These are phyloP conservation scores for Schizotus pectinicornis DNA, from an alignment of 2,888 invertebrate species.

Conservation along the genomic window DNA sequence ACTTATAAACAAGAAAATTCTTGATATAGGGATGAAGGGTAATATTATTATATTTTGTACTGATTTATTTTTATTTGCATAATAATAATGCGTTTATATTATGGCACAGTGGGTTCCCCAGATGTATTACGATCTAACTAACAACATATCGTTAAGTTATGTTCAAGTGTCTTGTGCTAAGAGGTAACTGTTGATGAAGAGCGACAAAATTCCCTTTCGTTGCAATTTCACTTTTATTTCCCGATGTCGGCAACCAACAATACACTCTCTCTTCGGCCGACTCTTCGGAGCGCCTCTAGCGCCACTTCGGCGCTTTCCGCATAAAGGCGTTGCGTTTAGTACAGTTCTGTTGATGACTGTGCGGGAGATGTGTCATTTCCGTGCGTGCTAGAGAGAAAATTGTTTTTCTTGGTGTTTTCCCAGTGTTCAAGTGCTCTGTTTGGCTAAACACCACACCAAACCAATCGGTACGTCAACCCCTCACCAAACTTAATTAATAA, in stretches of 20 bases:
- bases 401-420: slow-evolving; percentile 9
- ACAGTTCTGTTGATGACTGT: slow-evolving; percentile 16
- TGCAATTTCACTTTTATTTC: too few relatives aligned
- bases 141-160: too few relatives aligned
- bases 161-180: too few relatives aligned
- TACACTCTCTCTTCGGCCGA: neutral
- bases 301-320: neutral
- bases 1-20: too few relatives aligned
- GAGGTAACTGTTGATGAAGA: too few relatives aligned
- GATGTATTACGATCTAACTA: too few relatives aligned
- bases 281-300: neutral
- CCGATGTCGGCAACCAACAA: slow-evolving; percentile 1
- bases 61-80: too few relatives aligned
- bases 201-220: too few relatives aligned
- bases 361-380: slow-evolving; percentile 24
- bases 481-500: neutral
- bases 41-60: too few relatives aligned
- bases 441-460: neutral
- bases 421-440: slow-evolving; percentile 4
- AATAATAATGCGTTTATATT: too few relatives aligned
- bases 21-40: too few relatives aligned
- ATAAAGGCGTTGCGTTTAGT: slow-evolving; percentile 27
- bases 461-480: slow-evolving; percentile 1
- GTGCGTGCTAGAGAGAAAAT: slow-evolving; percentile 18
- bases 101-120: too few relatives aligned